phyloP scores from a whole-genome alignment of 2,888 invertebrate species.

The Oligia latruncula region DNA sequence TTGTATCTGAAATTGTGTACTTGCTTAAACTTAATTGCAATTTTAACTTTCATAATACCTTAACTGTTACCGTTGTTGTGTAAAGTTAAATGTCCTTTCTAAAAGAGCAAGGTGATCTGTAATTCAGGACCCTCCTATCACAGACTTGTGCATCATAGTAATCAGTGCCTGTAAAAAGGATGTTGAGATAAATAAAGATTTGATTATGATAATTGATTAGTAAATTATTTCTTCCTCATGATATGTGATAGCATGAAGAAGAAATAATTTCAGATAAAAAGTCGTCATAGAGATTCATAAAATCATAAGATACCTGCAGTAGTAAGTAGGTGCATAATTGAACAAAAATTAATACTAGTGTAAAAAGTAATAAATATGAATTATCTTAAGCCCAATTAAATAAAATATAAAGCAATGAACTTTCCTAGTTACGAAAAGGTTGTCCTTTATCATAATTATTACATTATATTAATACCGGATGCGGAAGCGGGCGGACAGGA shows the following conservation, averaged over 20 bases:
- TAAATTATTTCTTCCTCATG: too few species aligned
- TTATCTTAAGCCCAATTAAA: background rate
- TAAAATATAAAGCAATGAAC: constrained; percentile 50
- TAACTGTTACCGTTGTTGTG: too few species aligned
- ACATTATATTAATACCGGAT: constrained; percentile 69
- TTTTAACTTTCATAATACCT: too few species aligned
- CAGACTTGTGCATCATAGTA: background rate
- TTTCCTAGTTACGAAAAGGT: constrained; percentile 53
- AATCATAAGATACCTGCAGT: background rate
- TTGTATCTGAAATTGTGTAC: too few species aligned
- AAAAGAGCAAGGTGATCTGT: too few species aligned
- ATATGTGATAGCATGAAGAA: too few species aligned
- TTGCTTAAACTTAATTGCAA: too few species aligned
- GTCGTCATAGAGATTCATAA: background rate
- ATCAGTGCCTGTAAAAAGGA: too few species aligned
- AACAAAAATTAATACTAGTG: background rate
- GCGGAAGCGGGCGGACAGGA: constrained; percentile 70
- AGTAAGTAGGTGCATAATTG: background rate
- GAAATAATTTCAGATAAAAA: background rate
- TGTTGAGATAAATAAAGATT: too few species aligned
- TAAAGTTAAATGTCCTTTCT: too few species aligned
- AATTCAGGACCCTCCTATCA: background rate
- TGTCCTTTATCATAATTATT: constrained; percentile 67
- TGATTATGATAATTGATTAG: background rate
- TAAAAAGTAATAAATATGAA: background rate